Percentiles rank a stretch among this genome's conserved stretches.
These are phyloP conservation scores for Rhorus exstirpatorius DNA, from an alignment of 2,888 invertebrate species.

Conservation along the genomic window DNA sequence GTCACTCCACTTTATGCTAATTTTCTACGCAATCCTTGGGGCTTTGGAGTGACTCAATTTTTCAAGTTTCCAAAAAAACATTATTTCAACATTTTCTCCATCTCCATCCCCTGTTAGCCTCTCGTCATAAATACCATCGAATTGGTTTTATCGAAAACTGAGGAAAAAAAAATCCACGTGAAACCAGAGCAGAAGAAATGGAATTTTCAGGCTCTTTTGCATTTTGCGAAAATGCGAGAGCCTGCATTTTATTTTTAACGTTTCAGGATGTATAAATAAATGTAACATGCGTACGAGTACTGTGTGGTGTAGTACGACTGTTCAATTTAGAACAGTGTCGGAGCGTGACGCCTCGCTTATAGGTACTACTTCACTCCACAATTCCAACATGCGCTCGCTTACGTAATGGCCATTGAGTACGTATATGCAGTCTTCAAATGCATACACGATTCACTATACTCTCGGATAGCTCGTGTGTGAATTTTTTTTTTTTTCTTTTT, in stretches of 20 bases:
- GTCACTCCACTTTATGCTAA: no score
- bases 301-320: constrained; percentile 70
- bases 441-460: no score
- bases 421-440: no score
- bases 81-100: no score
- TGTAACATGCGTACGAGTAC: constrained; percentile 25
- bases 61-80: no score
- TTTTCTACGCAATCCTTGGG: no score
- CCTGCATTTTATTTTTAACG: background rate
- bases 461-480: constrained; percentile 33
- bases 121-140: no score
- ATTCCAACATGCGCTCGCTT: constrained; percentile 63
- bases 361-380: constrained; percentile 52
- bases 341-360: constrained; percentile 78
- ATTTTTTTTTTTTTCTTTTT: constrained; percentile 2
- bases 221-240: background rate
- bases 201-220: background rate
- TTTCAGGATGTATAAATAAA: background rate
- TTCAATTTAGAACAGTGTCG: constrained; percentile 82
- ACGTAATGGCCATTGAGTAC: constrained; percentile 67
- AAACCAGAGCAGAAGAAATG: no score
- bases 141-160: no score
- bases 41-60: no score
- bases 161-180: no score
- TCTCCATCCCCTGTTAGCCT: no score